phyloP scores from a whole-genome alignment of 2,888 invertebrate species.

The Diarsia brunnea region DNA sequence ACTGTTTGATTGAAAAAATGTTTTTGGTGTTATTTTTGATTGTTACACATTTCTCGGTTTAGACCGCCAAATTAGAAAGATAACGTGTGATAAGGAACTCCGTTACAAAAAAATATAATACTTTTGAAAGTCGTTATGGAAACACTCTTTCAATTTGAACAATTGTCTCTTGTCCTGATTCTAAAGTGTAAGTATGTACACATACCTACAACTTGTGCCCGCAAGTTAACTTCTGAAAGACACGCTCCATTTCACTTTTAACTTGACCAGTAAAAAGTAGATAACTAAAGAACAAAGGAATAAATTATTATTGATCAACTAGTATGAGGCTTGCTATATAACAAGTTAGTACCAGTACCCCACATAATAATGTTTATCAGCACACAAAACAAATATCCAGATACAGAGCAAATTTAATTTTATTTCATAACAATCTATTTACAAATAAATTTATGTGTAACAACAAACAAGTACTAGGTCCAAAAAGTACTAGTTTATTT shows the following conservation, averaged over 20 bases:
- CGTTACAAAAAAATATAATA: no score
- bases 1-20: no score
- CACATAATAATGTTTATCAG: conserved; percentile 13
- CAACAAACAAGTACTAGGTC: conserved; percentile 4
- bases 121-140: not conserved
- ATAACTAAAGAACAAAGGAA: not conserved
- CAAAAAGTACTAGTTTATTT: conserved; percentile 12
- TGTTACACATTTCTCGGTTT: no score
- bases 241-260: not conserved
- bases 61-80: no score
- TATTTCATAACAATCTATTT: conserved; percentile 12
- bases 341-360: no score
- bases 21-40: no score
- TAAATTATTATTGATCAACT: not conserved
- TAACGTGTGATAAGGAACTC: no score
- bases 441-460: conserved; percentile 13
- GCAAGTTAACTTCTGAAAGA: not conserved
- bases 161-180: not conserved
- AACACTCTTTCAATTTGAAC: not conserved
- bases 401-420: not conserved
- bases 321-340: not conserved
- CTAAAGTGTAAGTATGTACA: not conserved
- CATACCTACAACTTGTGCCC: not conserved
- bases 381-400: conserved; percentile 3
- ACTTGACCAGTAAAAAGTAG: not conserved